Conservation (phyloP, 2,113 vertebrate species). For the Cygnus buccinator region DNA sequence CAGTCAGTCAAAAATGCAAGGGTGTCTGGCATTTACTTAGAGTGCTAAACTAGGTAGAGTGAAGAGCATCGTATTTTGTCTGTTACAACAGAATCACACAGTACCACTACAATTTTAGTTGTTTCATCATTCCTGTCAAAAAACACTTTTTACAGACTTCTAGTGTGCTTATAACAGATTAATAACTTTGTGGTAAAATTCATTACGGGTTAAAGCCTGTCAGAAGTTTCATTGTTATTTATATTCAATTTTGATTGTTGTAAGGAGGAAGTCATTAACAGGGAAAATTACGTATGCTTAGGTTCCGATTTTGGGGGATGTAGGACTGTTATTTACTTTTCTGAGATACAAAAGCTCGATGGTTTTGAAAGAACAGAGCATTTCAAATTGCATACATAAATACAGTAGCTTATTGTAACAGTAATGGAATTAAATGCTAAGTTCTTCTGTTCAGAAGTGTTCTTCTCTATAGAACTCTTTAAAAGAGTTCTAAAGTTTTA, state of each 20-base stretch:
- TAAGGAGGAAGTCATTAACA: neutral
- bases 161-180: neutral
- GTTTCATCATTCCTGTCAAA: neutral
- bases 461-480: no score
- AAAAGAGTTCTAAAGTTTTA: neutral
- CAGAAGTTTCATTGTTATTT: neutral
- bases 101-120: neutral
- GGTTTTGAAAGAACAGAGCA: neutral
- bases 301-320: neutral
- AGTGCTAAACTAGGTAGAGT: neutral
- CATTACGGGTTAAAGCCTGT: neutral
- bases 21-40: neutral
- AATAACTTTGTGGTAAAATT: neutral
- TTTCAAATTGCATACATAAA: neutral
- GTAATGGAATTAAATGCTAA: neutral
- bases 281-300: neutral
- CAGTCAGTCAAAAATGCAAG: neutral
- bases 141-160: neutral
- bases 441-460: neutral
- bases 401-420: neutral
- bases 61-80: neutral
- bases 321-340: neutral
- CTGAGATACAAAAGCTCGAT: neutral
- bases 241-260: neutral
- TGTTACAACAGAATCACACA: neutral